Evolutionary conservation across 2,113 vertebrate genomes (phyloP).

Genomic region (Mungos mungo): DNA sequence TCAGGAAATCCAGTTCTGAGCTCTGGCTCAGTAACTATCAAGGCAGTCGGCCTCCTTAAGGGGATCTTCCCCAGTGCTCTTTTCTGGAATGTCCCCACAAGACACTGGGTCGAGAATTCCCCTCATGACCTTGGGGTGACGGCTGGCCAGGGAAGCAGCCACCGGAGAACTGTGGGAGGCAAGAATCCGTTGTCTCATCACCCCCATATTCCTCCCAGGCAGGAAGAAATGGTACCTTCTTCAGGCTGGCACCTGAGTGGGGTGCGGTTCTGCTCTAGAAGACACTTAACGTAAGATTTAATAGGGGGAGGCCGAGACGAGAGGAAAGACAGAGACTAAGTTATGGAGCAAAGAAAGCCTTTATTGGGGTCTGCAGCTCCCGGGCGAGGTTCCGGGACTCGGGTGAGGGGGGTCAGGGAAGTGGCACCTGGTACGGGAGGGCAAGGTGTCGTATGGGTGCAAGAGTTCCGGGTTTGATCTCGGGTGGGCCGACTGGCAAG

Average conservation of each 20-base stretch:
- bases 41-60: accelerated
- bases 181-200: background rate
- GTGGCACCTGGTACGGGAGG: no score
- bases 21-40: background rate
- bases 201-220: background rate
- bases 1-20: background rate
- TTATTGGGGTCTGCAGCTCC: no score
- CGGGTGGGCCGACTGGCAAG: no score
- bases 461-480: no score
- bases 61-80: background rate
- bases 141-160: background rate
- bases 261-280: background rate
- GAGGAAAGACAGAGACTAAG: no score
- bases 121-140: background rate
- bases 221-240: background rate
- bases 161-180: background rate
- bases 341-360: no score
- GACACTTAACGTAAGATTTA: background rate
- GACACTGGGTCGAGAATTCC: background rate
- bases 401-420: no score
- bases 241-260: background rate
- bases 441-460: no score
- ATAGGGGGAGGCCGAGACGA: no score
- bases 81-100: background rate
- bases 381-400: no score